These are phyloP conservation scores for Litocranius walleri DNA, from an alignment of 2,113 vertebrate species.

Conservation along the genomic window DNA sequence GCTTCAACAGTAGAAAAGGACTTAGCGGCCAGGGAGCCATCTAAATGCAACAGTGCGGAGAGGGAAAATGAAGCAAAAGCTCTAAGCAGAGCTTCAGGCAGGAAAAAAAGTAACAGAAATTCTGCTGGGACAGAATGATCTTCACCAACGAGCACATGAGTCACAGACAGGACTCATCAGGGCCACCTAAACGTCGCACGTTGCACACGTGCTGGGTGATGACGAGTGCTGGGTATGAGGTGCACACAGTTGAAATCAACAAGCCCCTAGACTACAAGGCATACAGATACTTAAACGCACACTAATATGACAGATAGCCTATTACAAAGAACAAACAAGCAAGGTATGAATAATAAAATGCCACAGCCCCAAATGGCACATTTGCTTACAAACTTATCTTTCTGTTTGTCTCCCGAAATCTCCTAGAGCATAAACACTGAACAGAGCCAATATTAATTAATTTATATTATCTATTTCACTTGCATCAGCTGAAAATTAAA, in stretches of 20 bases:
- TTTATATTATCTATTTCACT: constrained; percentile 62
- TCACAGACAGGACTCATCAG: background rate
- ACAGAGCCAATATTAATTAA: constrained; percentile 63
- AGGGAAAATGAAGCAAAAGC: background rate
- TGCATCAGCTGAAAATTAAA: constrained; percentile 66
- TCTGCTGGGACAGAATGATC: background rate
- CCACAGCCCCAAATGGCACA: background rate
- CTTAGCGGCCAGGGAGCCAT: background rate
- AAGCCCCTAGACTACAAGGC: background rate
- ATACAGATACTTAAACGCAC: background rate
- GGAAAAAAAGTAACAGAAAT: background rate
- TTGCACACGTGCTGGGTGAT: background rate
- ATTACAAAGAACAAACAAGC: constrained; percentile 41
- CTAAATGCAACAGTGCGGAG: background rate
- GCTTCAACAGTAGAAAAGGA: background rate
- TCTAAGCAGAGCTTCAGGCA: background rate
- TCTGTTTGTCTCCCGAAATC: constrained; percentile 45
- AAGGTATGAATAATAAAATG: constrained; percentile 39
- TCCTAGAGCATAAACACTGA: constrained; percentile 66
- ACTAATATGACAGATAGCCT: background rate
- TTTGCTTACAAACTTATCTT: constrained; percentile 39
- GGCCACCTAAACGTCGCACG: background rate
- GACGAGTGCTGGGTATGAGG: background rate
- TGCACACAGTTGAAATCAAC: background rate
- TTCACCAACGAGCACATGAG: background rate